These are phyloP conservation scores for Colostygia pectinataria DNA, from an alignment of 2,888 invertebrate species.

Conservation along the genomic window DNA sequence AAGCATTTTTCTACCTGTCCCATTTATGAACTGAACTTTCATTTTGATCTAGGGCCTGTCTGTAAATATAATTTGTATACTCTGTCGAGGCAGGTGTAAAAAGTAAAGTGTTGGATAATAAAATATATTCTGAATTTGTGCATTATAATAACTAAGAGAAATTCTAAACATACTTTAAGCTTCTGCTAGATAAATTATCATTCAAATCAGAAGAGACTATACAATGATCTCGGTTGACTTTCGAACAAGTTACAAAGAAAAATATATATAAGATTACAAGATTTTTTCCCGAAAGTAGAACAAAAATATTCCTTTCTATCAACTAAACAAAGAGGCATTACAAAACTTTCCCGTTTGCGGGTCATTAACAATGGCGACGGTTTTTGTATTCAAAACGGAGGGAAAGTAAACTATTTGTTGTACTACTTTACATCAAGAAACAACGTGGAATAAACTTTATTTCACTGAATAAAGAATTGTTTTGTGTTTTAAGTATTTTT, in stretches of 20 bases:
- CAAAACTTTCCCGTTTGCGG: slow-evolving; percentile 26
- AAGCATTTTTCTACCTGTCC: neutral
- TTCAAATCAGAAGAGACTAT: too few relatives aligned
- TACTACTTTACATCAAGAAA: neutral
- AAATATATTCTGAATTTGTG: too few relatives aligned
- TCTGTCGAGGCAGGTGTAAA: neutral
- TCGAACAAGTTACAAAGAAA: slow-evolving; percentile 4
- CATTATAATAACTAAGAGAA: too few relatives aligned
- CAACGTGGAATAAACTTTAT: neutral
- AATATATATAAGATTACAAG: slow-evolving; percentile 15
- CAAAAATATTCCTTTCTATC: slow-evolving; percentile 19
- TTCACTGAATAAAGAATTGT: too few relatives aligned
- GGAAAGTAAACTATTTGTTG: slow-evolving; percentile 13
- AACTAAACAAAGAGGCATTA: slow-evolving; percentile 25
- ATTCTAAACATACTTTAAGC: too few relatives aligned
- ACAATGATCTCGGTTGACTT: neutral
- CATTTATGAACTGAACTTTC: neutral
- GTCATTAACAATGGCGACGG: slow-evolving; percentile 33
- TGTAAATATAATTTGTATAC: too few relatives aligned
- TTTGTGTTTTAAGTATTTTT: too few relatives aligned
- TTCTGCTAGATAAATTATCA: too few relatives aligned
- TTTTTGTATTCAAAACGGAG: slow-evolving; percentile 34
- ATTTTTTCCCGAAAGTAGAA: too few relatives aligned
- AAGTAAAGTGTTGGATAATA: neutral
- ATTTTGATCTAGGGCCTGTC: neutral